phyloP scores from a whole-genome alignment of 2,797 vertebrate genomes.

The Microcaecilia unicolor region DNA sequence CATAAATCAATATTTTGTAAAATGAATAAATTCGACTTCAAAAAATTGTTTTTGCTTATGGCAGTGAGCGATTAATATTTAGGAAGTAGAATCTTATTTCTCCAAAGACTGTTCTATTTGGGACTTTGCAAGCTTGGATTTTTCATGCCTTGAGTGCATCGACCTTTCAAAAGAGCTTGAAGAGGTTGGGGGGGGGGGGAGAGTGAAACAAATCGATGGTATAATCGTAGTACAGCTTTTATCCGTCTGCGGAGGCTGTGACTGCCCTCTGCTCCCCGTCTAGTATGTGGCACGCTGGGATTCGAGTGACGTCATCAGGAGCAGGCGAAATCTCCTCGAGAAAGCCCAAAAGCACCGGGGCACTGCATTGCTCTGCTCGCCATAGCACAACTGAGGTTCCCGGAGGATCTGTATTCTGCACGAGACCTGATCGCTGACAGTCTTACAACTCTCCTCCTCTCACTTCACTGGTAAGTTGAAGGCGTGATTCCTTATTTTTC shows the following conservation, averaged over 20 bases:
- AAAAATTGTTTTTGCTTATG: too few relatives aligned
- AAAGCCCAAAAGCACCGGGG: conserved; percentile 16
- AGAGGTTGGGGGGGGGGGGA: too few relatives aligned
- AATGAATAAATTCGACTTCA: too few relatives aligned
- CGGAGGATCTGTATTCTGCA: too few relatives aligned
- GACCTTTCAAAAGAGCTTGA: too few relatives aligned
- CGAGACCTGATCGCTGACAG: background rate
- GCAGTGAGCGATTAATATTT: too few relatives aligned
- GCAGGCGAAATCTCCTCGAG: conserved; percentile 30
- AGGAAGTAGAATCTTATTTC: too few relatives aligned
- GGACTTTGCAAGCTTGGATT: too few relatives aligned
- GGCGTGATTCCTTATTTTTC: background rate
- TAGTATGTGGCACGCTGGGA: conserved; percentile 24
- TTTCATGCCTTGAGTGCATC: too few relatives aligned
- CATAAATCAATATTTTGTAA: too few relatives aligned
- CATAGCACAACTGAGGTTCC: conserved; percentile 1
- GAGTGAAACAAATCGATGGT: background rate
- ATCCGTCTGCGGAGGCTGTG: too few relatives aligned
- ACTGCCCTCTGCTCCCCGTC: conserved; percentile 10
- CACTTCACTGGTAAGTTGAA: background rate
- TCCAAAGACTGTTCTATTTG: too few relatives aligned
- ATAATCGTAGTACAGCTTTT: background rate
- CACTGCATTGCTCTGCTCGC: background rate
- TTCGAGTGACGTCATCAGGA: conserved; percentile 41
- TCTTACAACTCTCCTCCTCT: background rate